Evolutionary conservation across 53 echinoderm and acorn worm genomes (phyloP).

Genomic region (Luidia sarsii): DNA sequence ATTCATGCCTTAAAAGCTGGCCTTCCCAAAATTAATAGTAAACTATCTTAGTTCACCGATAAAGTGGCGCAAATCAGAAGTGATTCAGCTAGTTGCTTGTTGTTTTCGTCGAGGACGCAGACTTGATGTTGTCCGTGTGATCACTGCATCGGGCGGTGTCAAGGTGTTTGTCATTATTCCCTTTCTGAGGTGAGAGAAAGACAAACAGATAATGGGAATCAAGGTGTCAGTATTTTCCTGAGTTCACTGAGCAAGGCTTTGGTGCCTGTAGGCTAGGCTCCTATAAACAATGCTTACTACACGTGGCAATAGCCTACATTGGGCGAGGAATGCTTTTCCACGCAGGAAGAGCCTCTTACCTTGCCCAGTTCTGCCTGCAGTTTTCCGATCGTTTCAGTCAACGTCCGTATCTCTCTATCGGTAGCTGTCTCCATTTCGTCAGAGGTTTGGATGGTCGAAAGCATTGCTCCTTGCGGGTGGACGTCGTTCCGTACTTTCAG

Average conservation of each 20-base stretch:
- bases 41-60: too few relatives aligned
- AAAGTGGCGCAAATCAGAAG: too few relatives aligned
- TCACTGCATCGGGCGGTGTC: too few relatives aligned
- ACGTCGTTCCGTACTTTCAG: conserved; percentile 80
- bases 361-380: conserved; percentile 64
- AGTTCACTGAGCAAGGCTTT: background rate
- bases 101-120: too few relatives aligned
- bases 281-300: background rate
- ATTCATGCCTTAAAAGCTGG: too few relatives aligned
- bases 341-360: conserved; percentile 33
- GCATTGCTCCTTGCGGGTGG: conserved; percentile 77
- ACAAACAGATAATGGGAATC: too few relatives aligned
- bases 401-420: conserved; percentile 61
- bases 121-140: too few relatives aligned
- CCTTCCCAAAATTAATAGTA: too few relatives aligned
- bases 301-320: background rate
- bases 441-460: conserved; percentile 71
- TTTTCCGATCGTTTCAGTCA: conserved; percentile 61
- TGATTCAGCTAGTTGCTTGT: too few relatives aligned
- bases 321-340: background rate
- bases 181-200: too few relatives aligned
- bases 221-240: background rate
- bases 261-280: background rate
- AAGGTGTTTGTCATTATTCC: too few relatives aligned
- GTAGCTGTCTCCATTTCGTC: conserved; percentile 48